phyloP scores from a whole-genome alignment of 2,113 vertebrate genomes.

The Lipophrys pholis region DNA sequence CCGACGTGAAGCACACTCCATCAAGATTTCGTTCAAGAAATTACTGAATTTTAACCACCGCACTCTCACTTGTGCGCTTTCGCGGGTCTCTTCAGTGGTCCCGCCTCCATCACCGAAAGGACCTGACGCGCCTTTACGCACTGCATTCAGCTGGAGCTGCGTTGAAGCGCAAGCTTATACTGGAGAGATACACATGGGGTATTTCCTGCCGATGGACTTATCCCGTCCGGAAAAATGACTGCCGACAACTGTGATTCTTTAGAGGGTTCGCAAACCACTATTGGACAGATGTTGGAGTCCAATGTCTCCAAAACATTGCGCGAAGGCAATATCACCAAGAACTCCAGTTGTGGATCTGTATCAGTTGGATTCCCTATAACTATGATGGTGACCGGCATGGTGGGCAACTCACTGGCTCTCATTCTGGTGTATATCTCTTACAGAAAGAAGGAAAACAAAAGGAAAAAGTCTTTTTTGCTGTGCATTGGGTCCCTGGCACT shows the following conservation, averaged over 20 bases:
- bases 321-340: conserved; percentile 62
- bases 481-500: conserved; percentile 94
- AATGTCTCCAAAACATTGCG: conserved; percentile 68
- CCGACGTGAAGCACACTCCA: not conserved
- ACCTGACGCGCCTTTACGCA: conserved; percentile 58
- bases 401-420: conserved; percentile 93
- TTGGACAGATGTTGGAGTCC: conserved; percentile 67
- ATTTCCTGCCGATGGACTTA: not conserved
- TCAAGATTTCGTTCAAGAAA: not conserved
- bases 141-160: conserved; percentile 15
- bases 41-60: not conserved
- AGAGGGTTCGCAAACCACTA: conserved; percentile 2
- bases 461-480: conserved; percentile 92
- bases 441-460: conserved; percentile 87
- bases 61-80: not conserved
- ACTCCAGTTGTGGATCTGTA: conserved; percentile 80
- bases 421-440: conserved; percentile 90
- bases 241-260: conserved; percentile 54
- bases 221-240: conserved; percentile 55
- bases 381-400: conserved; percentile 94
- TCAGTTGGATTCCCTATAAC: conserved; percentile 91
- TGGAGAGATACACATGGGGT: not conserved
- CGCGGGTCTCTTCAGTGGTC: conserved; percentile 9
- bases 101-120: conserved; percentile 66
- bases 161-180: conserved; percentile 22